Base-by-base conservation (phyloP, 2,888 invertebrate genomes). In the Gymnocheta viridis region DNA sequence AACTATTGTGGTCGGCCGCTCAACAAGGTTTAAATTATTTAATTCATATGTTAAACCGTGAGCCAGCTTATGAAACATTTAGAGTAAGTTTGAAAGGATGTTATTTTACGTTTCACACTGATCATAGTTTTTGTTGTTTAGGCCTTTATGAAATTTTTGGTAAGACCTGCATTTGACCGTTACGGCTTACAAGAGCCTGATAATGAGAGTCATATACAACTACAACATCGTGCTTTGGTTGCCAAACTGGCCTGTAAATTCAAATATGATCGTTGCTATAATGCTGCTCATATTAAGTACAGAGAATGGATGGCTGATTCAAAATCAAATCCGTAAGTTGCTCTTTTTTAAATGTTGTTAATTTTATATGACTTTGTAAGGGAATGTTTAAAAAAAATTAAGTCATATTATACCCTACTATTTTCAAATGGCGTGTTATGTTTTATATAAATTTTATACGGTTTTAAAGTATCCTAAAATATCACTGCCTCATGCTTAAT, bases 1-100 rank as follows among this genome's bases (percentile, higher is more conserved):
- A 94, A 86, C 91, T 95, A 10, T 93, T 95, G 5, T 95, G 95
- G 93, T 90, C 91, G 7, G 91, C 94, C 0, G 94, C 94, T 4
- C 92, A 94, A 17, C 89, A 92, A 29, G 93, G 94, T 86, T 90
- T 95, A n/a, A 91, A 89, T 60, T 95, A 93, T 89, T 89, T 96
- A 44, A 92, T 93, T 66, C 91, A 93, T 81, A 94, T 94, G 93
- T 88, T 95, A 60, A 91, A 93, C 19, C 91, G 93, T n/a, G 94
- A 94, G 17, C 93, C 94, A 2, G 93, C 93, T 54, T 94, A 93
- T 89, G 94, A 94, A 77, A 91, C 93, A 1, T 94, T 94, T 87
- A 93, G 94, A 91, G 94, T 94, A 90, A 88, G 89, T 81, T 38
- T n/a, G 12, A 7, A 2, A 27, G 4, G 12, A 27, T 56, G 2